A percentile compares a stretch with the other conserved stretches of the same genome.
Evolutionary conservation across 2,797 vertebrate species (phyloP).

Genomic region (Gallinago solitaria): DNA sequence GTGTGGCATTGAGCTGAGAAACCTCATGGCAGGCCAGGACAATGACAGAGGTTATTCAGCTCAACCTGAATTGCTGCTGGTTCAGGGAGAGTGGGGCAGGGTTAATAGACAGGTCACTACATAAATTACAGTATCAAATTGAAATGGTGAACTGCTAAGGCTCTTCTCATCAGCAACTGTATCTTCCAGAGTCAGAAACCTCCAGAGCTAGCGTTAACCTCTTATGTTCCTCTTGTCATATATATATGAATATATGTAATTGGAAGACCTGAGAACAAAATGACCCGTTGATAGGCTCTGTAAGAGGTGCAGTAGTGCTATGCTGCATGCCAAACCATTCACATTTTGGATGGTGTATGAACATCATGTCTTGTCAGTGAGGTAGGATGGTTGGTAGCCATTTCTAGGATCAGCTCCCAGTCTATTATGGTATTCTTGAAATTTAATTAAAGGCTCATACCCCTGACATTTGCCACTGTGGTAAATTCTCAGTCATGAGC

Average conservation of each 20-base stretch:
- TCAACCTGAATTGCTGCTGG: slow-evolving; percentile 48
- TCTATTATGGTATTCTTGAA: neutral
- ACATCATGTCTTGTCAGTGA: neutral
- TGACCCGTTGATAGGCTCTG: rapidly evolving
- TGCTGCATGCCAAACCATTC: rapidly evolving
- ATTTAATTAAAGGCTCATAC: neutral
- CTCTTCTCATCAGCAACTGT: neutral
- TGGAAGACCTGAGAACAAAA: neutral
- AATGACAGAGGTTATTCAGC: slow-evolving; percentile 72
- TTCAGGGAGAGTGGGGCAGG: neutral
- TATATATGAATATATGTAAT: rapidly evolving
- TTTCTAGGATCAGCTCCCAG: neutral
- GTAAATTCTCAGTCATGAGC: neutral
- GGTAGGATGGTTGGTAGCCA: neutral
- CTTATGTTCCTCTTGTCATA: neutral
- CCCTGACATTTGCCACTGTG: rapidly evolving
- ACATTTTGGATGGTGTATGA: rapidly evolving
- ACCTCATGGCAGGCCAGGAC: slow-evolving; percentile 74
- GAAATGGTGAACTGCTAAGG: neutral
- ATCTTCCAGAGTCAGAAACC: neutral
- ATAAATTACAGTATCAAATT: slow-evolving; percentile 57
- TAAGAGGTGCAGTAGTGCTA: no score
- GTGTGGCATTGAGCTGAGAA: slow-evolving; percentile 77
- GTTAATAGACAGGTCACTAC: slow-evolving; percentile 55
- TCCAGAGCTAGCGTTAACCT: neutral